Base-by-base conservation (phyloP, 2,113 vertebrate genomes). In the Kryptolebias marmoratus region DNA sequence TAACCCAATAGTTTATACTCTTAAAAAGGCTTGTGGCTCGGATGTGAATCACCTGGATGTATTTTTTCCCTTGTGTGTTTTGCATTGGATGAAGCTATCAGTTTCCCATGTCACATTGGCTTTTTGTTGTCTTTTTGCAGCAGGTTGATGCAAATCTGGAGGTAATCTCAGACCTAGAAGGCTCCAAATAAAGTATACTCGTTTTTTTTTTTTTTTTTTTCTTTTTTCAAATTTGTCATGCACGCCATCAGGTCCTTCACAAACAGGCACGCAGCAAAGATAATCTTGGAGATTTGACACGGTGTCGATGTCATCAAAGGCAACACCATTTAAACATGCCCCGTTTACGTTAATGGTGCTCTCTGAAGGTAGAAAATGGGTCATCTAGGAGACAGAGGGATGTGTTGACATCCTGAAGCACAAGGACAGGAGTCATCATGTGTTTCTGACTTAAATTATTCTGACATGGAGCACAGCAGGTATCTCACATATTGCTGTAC, bases 311-410 rank as follows among this genome's bases (percentile, higher is more conserved):
- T 60, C 39, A 45, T 61, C 18, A 6, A 44, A 52, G 64, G 76
- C 80, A 84, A 80, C 89, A 79, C 77, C 88, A 83, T 86, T 93
- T 88, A 89, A 93, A 91, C 83, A 79, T 68, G 39, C 48, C 67
- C 67, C 54, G 45, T 86, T 85, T 71, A 80, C 82, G 71, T 87
- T 91, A 91, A 90, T 87, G 83, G 69, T 69, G 63, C 82, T 75
- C 70, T 89, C 66, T 81, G 70, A 81, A 69, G 60, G 70, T 61
- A 88, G 71, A 82, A 68, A 82, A 75, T 73, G 62, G 81, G 80
- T 71, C 63, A 76, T 65, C 74, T 64, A 11, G 54, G 57, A 83
- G 64, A 83, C 64, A 58, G 69, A 65, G 62, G 62, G 49, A 57
- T 73, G 68, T 82, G 80, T 80, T 83, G 83, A 85, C 73, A 86